Evolutionary conservation across 2,888 invertebrate genomes (phyloP).

Genomic region (Leptinotarsa tumamoca): DNA sequence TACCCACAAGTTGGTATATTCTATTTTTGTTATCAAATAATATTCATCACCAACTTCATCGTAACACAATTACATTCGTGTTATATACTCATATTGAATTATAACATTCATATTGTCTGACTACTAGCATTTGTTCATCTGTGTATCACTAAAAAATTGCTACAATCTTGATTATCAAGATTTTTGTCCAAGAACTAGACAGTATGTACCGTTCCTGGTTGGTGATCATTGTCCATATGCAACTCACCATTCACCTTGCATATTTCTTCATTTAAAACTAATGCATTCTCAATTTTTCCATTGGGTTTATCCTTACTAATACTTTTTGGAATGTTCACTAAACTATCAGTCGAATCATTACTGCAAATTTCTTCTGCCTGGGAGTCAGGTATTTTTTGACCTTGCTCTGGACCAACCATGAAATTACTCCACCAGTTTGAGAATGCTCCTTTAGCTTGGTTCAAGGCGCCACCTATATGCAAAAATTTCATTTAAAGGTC

Average conservation of each 20-base stretch:
- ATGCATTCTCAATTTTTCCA: conserved; percentile 41
- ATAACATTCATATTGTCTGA: background rate
- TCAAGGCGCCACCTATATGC: conserved; percentile 80
- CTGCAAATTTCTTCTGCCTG: conserved; percentile 39
- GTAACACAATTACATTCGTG: too few species aligned
- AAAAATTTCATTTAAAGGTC: background rate
- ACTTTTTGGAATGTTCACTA: conserved; percentile 50
- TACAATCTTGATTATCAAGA: background rate
- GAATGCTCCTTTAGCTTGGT: conserved; percentile 89
- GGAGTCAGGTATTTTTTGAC: conserved; percentile 55
- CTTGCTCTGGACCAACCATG: conserved; percentile 68
- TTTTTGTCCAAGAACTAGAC: conserved; percentile 51
- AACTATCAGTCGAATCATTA: conserved; percentile 38
- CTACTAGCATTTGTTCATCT: background rate
- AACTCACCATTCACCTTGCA: conserved; percentile 38
- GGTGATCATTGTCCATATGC: conserved; percentile 42
- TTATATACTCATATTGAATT: background rate
- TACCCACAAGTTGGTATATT: background rate
- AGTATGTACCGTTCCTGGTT: conserved; percentile 59
- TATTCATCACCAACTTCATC: background rate
- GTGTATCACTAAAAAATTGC: background rate
- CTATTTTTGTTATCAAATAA: background rate
- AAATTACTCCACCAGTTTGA: conserved; percentile 88
- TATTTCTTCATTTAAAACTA: conserved; percentile 42
- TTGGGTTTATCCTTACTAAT: conserved; percentile 48